Evolutionary conservation across 2,888 invertebrate genomes (phyloP), one percentile per base, ranked within the genome.

Genomic region (Xylocampa areola): DNA sequence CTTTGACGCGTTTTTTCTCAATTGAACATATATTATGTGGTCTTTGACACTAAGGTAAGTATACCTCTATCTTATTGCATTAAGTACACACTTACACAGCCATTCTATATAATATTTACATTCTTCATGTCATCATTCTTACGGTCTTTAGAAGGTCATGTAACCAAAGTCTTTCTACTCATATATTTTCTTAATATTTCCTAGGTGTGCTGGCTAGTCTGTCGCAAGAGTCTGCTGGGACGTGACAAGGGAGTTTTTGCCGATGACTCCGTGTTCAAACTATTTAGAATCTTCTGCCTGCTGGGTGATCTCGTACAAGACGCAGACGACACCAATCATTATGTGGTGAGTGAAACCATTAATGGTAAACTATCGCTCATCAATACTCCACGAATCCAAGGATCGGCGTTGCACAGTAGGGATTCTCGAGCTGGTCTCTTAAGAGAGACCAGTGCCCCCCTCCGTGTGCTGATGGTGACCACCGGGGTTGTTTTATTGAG

Each of bases 281-380:
- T 97, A 50, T 97, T 97, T 85, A 91, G 97, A 66, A 96, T 97
- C 75, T 97, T 97, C 87, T 97, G 97, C 78, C 94, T 97, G 8
- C 92, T 97, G 4, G 96, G 96, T 0, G 97, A 97, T 80, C 89
- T 96, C 58, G 95, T 95, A n/a, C 94, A 95, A 14, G 96, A 96
- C 48, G 90, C 92, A 4, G 93, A 95, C 16, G 90, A 93, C 17
- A 83, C 88, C 35, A 88, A 89, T 35, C 89, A 89, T 55, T 94
- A 94, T 73, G 89, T 95, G 87, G 95, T 95, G 81, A 84, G 84
- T 65, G 0, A 6, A 2, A 1, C 23, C 8, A 6, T 21, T 7
- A 21, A 21, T 21, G 4, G 21, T 21, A 7, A 21, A 4, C 7
- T n/a, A n/a, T n/a, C n/a, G n/a, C n/a, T 21, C 21, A 21, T 21